phyloP scores from a whole-genome alignment of 2,113 vertebrate genomes.

The Crotalus horridus region DNA sequence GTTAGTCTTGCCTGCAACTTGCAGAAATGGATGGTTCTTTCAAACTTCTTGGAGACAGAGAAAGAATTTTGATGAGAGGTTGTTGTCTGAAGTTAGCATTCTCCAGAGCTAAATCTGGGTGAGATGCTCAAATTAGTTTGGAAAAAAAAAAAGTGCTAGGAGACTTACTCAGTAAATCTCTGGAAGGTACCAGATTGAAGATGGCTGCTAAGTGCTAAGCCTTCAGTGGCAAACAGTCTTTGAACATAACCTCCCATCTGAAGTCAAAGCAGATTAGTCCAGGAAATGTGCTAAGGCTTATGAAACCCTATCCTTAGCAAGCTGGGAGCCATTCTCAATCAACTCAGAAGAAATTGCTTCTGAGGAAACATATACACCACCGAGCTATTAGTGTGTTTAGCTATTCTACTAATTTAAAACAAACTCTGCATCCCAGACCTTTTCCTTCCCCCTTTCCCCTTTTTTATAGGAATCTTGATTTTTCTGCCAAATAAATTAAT shows the following conservation, averaged over 20 bases:
- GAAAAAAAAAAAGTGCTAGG: background rate
- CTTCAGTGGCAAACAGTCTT: background rate
- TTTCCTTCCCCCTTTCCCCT: background rate
- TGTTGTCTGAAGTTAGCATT: background rate
- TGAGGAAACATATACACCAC: background rate
- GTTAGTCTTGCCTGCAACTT: background rate
- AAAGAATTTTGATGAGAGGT: background rate
- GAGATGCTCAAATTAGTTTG: background rate
- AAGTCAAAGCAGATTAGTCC: background rate
- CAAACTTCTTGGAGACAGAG: background rate
- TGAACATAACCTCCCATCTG: background rate
- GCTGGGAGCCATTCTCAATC: background rate
- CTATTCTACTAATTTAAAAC: constrained; percentile 3
- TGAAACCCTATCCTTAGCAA: background rate
- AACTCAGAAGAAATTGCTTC: background rate
- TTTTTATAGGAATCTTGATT: background rate
- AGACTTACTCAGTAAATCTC: background rate
- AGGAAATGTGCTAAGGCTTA: background rate
- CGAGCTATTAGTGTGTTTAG: background rate
- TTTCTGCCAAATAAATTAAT: constrained; percentile 15
- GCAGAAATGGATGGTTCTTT: background rate
- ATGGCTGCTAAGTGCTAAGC: background rate
- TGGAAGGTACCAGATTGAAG: background rate
- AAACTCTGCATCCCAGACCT: background rate
- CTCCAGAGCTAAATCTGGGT: background rate